Percentiles rank a stretch among this genome's conserved stretches.
Evolutionary conservation across 2,113 vertebrate species (phyloP).

Genomic region (Stigmatopora argus): DNA sequence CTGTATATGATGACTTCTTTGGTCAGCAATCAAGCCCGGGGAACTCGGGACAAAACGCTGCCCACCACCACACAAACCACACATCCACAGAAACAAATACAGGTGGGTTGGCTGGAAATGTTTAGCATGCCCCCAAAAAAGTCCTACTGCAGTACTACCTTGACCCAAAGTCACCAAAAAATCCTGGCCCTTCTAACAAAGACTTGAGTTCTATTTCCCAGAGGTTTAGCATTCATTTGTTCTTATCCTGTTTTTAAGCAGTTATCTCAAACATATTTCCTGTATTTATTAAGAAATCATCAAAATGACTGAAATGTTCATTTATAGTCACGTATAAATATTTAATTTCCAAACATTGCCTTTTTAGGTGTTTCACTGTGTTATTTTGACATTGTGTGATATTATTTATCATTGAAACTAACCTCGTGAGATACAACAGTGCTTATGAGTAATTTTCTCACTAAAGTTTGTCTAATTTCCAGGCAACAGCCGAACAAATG

Average conservation of each 20-base stretch:
- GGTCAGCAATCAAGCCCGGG: conserved; percentile 85
- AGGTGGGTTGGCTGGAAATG: conserved; percentile 65
- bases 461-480: conserved; percentile 34
- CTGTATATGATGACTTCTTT: conserved; percentile 99
- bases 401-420: background rate
- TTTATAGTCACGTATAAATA: no score
- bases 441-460: conserved; percentile 1
- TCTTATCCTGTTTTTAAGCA: no score
- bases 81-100: conserved; percentile 92
- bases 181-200: no score
- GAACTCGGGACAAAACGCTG: conserved; percentile 83
- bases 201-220: no score
- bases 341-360: background rate
- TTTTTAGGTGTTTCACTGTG: background rate
- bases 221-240: no score
- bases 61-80: conserved; percentile 77
- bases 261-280: no score
- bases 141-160: background rate
- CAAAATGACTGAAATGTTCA: no score
- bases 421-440: no score
- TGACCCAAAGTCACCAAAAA: background rate
- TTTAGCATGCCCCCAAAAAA: background rate
- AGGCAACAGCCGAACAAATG: conserved; percentile 98
- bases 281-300: no score
- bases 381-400: background rate